Percentiles rank a stretch among this genome's conserved stretches.
Conservation (phyloP, 2,797 vertebrate genomes). For the Petrocephalus schoutedeni region DNA sequence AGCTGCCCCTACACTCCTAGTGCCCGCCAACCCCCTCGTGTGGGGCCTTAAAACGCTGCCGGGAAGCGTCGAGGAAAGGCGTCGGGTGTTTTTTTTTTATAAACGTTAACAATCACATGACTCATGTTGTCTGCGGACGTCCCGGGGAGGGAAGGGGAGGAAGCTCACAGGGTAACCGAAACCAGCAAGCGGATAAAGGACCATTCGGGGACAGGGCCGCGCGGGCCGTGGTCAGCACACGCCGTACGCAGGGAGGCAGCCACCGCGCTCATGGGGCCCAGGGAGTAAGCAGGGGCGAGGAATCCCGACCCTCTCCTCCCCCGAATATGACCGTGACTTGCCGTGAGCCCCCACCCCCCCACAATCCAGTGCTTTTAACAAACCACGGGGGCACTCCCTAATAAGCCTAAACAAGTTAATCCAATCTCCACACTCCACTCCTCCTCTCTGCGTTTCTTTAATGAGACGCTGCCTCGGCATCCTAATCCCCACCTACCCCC, state of each 20-base stretch:
- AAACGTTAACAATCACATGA: neutral
- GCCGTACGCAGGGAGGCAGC: neutral
- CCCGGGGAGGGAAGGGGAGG: neutral
- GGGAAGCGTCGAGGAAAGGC: neutral
- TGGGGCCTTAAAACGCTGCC: neutral
- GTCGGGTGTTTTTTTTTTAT: neutral
- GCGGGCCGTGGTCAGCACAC: neutral
- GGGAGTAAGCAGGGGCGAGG: slow-evolving; percentile 46
- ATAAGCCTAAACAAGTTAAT: slow-evolving; percentile 78
- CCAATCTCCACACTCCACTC: slow-evolving; percentile 71
- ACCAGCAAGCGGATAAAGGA: neutral
- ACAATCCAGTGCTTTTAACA: slow-evolving; percentile 67
- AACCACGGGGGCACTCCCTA: slow-evolving; percentile 67
- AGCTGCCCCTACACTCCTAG: neutral
- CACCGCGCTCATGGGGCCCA: slow-evolving; percentile 29
- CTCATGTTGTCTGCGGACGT: neutral
- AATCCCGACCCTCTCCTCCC: slow-evolving; percentile 43
- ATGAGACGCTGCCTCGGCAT: slow-evolving; percentile 64
- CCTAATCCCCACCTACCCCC: slow-evolving; percentile 54
- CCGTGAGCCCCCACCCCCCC: slow-evolving; percentile 48
- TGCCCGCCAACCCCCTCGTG: neutral
- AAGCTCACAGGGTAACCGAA: neutral
- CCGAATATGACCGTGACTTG: slow-evolving; percentile 66
- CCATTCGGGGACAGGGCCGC: neutral
- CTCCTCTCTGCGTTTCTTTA: slow-evolving; percentile 64